Evolutionary conservation across 2,888 invertebrate species (phyloP).

Genomic region (Ennomos quercinarius): DNA sequence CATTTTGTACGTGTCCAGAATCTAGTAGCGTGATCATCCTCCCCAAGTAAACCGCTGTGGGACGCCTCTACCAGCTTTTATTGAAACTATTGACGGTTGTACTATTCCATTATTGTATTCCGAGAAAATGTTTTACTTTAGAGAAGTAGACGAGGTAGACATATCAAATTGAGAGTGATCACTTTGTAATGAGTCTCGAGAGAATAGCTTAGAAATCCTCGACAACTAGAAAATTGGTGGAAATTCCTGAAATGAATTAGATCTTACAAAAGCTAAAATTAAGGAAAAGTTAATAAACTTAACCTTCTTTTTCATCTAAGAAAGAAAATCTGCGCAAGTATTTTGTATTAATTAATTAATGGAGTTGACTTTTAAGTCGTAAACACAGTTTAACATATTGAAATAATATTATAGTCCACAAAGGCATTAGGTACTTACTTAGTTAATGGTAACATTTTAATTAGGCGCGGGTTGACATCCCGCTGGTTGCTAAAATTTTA

Average conservation of each 20-base stretch:
- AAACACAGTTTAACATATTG: too few relatives aligned
- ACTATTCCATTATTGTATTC: conserved; percentile 34
- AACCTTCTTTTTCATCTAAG: too few relatives aligned
- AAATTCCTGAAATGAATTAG: conserved; percentile 10
- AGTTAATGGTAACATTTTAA: too few relatives aligned
- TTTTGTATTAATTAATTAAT: too few relatives aligned
- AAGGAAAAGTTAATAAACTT: neutral
- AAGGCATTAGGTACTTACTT: too few relatives aligned
- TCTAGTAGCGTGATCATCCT: conserved; percentile 58
- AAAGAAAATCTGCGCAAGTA: neutral
- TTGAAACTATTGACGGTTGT: conserved; percentile 66
- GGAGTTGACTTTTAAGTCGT: too few relatives aligned
- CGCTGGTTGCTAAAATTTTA: too few relatives aligned
- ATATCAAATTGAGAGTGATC: conserved; percentile 25
- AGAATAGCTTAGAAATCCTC: conserved; percentile 8
- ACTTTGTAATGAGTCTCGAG: conserved; percentile 19
- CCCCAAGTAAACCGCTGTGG: conserved; percentile 47
- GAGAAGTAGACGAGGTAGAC: conserved; percentile 9
- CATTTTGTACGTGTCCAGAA: conserved; percentile 77
- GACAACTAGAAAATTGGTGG: conserved; percentile 5
- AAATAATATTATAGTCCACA: too few relatives aligned
- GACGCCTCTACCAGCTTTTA: conserved; percentile 58
- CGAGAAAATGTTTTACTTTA: conserved; percentile 18
- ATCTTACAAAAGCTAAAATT: neutral
- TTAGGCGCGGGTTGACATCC: too few relatives aligned